These are phyloP conservation scores for Chymomyza costata DNA, from an alignment of 1,140 invertebrate genomes.

Conservation along the genomic window DNA sequence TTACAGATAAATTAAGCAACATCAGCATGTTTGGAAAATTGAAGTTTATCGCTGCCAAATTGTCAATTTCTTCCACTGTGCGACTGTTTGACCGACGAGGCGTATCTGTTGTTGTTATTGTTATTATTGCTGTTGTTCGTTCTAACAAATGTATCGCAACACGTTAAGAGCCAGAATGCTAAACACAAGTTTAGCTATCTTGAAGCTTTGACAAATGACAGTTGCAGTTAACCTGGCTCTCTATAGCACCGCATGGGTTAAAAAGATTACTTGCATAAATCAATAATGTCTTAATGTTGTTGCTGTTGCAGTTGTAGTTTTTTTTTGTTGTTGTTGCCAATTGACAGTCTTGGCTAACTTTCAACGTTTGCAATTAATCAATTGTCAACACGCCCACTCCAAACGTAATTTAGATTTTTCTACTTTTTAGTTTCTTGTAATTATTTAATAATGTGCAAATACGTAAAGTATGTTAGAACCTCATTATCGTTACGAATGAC, in stretches of 20 bases:
- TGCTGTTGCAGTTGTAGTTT: no score
- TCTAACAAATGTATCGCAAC: constrained; percentile 11
- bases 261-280: constrained; percentile 30
- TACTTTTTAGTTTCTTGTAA: constrained; percentile 14
- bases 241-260: no score
- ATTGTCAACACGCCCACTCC: constrained; percentile 40
- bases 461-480: constrained; percentile 29
- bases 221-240: constrained; percentile 4
- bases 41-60: no score
- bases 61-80: no score
- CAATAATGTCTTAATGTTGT: constrained; percentile 2
- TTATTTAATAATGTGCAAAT: constrained; percentile 38
- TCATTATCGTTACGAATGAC: constrained; percentile 31
- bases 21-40: no score
- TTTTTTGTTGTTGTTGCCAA: no score
- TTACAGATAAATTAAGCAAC: no score
- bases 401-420: no score
- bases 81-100: constrained; percentile 33
- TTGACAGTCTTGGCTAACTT: no score
- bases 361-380: constrained; percentile 61
- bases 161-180: constrained; percentile 42
- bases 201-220: constrained; percentile 29
- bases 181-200: constrained; percentile 42
- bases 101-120: constrained; percentile 16
- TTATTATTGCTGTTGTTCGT: constrained; percentile 4